Conservation (phyloP, 2,797 vertebrate species). For the Luscinia luscinia region DNA sequence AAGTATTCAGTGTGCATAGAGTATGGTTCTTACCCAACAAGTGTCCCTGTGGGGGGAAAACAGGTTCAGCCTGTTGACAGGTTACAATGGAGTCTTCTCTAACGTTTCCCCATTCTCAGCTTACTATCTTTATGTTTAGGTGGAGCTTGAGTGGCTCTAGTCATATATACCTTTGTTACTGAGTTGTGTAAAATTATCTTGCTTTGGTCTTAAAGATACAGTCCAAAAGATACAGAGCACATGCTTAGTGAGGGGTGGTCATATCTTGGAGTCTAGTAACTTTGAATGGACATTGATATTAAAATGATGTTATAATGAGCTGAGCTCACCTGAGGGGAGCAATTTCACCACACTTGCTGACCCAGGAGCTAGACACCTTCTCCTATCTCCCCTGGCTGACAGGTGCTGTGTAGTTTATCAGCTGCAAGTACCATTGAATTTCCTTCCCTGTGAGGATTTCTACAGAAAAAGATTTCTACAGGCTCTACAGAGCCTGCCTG, state of each 20-base stretch:
- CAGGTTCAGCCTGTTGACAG: not conserved
- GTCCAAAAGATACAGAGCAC: not conserved
- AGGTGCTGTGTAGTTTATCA: not conserved
- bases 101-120: not conserved
- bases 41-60: rapidly evolving
- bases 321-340: not conserved
- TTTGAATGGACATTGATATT: not conserved
- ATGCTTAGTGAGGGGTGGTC: not conserved
- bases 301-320: too few species aligned
- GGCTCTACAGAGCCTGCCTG: not conserved
- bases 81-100: not conserved
- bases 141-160: not conserved
- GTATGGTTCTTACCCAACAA: too few species aligned
- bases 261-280: too few species aligned
- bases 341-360: not conserved
- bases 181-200: not conserved
- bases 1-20: too few species aligned
- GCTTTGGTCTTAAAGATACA: not conserved
- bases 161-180: not conserved
- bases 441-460: not conserved
- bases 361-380: not conserved
- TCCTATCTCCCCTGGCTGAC: not conserved
- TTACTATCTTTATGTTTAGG: not conserved
- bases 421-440: not conserved
- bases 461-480: not conserved